Conservation (phyloP, 2,113 vertebrate genomes). For the Murina feae region DNA sequence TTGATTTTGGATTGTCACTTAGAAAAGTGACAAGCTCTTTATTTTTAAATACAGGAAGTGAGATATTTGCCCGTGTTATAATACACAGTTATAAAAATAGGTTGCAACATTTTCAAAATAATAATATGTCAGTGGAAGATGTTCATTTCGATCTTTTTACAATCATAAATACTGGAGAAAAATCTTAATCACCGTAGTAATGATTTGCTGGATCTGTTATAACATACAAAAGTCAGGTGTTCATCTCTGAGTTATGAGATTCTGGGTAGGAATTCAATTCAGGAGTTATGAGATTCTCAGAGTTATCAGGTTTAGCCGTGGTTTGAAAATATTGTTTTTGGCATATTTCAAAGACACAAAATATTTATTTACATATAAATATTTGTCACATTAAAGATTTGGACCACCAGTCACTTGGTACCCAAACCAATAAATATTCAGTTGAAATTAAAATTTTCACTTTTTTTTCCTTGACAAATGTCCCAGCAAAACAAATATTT, state of each 20-base stretch:
- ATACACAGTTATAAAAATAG: slow-evolving; percentile 34
- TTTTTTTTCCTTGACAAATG: slow-evolving; percentile 38
- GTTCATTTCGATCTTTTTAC: neutral
- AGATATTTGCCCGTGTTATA: neutral
- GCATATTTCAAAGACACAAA: neutral
- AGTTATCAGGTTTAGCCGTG: neutral
- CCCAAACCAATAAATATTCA: slow-evolving; percentile 9
- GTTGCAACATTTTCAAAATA: slow-evolving; percentile 23
- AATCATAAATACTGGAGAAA: slow-evolving; percentile 52
- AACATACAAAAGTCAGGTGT: neutral
- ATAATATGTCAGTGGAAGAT: neutral
- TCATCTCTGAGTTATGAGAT: neutral
- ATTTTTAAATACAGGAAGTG: neutral
- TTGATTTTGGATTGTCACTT: neutral
- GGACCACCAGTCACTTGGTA: neutral
- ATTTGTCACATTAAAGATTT: slow-evolving; percentile 4
- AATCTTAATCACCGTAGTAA: neutral
- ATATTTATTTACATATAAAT: neutral
- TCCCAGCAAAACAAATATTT: slow-evolving; percentile 29
- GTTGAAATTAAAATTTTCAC: slow-evolving; percentile 26
- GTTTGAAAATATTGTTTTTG: neutral
- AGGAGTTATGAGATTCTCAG: neutral
- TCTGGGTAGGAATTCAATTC: neutral
- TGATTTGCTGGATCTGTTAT: neutral
- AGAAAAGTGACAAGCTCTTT: neutral